Conservation (phyloP, 2,888 invertebrate species). For the Drepana falcataria region DNA sequence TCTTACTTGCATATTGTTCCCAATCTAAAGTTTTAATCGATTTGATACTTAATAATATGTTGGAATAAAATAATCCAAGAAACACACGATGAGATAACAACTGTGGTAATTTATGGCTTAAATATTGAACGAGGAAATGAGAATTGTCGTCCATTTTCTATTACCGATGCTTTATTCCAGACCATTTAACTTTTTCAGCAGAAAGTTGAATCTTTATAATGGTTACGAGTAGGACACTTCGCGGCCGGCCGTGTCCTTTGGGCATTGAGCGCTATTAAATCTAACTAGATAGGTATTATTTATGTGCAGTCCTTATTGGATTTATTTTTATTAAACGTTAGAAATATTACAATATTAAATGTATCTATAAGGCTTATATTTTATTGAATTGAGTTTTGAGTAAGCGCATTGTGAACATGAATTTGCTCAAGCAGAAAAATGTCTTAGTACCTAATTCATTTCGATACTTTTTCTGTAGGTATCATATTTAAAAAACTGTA, state of each 20-base stretch:
- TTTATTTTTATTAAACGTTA: slow-evolving; percentile 2
- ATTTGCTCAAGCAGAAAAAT: no score
- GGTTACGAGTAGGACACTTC: slow-evolving; percentile 32
- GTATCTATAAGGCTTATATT: background rate
- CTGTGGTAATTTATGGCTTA: slow-evolving; percentile 27
- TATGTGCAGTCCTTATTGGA: slow-evolving; percentile 3
- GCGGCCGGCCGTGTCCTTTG: slow-evolving; percentile 34
- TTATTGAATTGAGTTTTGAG: no score
- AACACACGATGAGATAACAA: no score
- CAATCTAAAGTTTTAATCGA: no score
- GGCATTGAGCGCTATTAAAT: slow-evolving; percentile 35
- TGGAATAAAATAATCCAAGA: no score
- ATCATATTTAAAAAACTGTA: no score
- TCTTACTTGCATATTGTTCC: no score
- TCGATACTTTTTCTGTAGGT: no score
- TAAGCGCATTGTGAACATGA: no score
- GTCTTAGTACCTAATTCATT: no score
- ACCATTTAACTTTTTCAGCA: slow-evolving; percentile 65
- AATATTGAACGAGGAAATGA: slow-evolving; percentile 59
- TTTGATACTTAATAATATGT: no score
- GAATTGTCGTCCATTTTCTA: slow-evolving; percentile 65
- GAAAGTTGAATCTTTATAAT: slow-evolving; percentile 54
- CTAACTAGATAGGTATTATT: slow-evolving; percentile 15
- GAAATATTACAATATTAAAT: background rate
- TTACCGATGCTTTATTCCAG: slow-evolving; percentile 61